Evolutionary conservation across 1,140 invertebrate species (phyloP).

Genomic region (Hestina assimilis): DNA sequence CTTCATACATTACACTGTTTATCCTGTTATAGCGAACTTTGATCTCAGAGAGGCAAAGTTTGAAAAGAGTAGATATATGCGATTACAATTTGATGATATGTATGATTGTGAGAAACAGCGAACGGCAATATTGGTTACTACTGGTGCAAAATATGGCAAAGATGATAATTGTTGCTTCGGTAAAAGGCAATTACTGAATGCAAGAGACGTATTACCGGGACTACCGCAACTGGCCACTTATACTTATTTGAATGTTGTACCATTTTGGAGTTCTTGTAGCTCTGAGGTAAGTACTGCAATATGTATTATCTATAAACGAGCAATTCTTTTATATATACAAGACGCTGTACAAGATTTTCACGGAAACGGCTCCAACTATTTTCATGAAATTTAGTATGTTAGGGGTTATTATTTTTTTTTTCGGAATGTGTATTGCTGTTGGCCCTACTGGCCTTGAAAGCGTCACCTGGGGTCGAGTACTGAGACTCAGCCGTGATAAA

Average conservation of each 20-base stretch:
- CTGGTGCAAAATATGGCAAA: background rate
- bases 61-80: constrained; percentile 14
- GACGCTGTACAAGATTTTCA: background rate
- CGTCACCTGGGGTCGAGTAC: too few species aligned
- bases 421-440: too few species aligned
- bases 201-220: constrained; percentile 47
- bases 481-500: too few species aligned
- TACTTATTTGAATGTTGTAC: constrained; percentile 53
- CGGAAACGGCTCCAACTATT: background rate
- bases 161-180: constrained; percentile 45
- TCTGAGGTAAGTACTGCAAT: constrained; percentile 31
- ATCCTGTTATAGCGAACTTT: background rate
- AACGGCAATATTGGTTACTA: constrained; percentile 22
- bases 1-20: background rate
- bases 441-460: too few species aligned
- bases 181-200: constrained; percentile 53
- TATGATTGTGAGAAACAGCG: constrained; percentile 52
- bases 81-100: constrained; percentile 40
- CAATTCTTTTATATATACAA: too few species aligned
- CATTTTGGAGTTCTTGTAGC: constrained; percentile 62
- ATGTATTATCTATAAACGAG: too few species aligned
- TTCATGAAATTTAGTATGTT: too few species aligned
- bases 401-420: too few species aligned
- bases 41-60: background rate
- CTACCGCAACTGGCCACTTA: constrained; percentile 43